These are phyloP conservation scores for Heliconius nattereri DNA, from an alignment of 1,140 invertebrate species.

Conservation along the genomic window DNA sequence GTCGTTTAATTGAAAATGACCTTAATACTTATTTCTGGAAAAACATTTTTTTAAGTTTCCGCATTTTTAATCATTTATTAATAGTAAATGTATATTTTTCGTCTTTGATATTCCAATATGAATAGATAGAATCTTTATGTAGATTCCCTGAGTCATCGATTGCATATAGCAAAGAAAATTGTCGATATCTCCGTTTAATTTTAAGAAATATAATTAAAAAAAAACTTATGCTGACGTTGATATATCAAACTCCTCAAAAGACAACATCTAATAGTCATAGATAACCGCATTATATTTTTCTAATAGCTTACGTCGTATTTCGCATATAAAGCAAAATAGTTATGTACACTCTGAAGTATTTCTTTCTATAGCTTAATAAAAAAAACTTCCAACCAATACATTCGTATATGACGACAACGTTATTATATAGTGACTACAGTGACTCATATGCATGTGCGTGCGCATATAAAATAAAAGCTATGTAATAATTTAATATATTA, in stretches of 20 bases:
- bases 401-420: no score
- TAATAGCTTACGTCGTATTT: no score
- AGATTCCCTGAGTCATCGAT: no score
- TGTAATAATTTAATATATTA: not conserved
- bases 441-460: no score
- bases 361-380: not conserved
- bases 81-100: not conserved
- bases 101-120: not conserved
- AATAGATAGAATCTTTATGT: no score
- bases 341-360: not conserved
- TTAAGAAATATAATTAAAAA: no score
- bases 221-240: not conserved
- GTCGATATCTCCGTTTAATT: no score
- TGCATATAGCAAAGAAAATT: no score
- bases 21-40: conserved; percentile 1
- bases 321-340: no score
- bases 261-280: not conserved
- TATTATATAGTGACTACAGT: no score
- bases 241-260: not conserved
- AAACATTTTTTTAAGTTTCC: not conserved
- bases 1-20: conserved; percentile 3
- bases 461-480: not conserved
- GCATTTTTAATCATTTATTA: not conserved
- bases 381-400: no score
- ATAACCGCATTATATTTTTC: no score